Base-by-base conservation (phyloP, 2,797 vertebrate species). In the Microctenopoma stevenorrisi region DNA sequence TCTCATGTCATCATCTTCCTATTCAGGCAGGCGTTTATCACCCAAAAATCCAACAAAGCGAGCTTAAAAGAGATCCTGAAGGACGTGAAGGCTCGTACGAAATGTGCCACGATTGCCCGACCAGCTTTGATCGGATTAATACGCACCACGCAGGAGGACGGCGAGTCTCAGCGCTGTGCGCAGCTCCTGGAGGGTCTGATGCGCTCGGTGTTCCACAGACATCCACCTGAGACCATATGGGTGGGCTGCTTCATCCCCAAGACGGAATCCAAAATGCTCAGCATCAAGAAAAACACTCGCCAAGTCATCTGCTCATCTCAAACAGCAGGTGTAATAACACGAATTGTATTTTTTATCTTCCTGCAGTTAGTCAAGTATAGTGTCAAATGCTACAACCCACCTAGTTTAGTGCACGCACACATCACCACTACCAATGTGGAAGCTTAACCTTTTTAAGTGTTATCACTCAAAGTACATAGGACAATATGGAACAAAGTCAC, bases 41-140 rank as follows among this genome's bases (percentile, higher is more conserved):
- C 56, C 50, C 46, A 60, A 1, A 44, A 11, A 0, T 51, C 69
- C 4, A 92, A 90, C 72, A 46, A 68, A 0, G 13, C 25, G 35
- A 83, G 79, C 55, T 5, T 94, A 4, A 88, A 81, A n/a, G 93
- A 94, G 73, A 94, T 94, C 33, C 26, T 95, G 28, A 94, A 91
- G 68, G 94, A 95, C 51, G 86, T 95, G 1, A 87, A 79, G 64
- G 84, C 82, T 10, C 92, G 94, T 1, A 89, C 89, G 2, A 91
- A 83, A 76, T 85, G 74, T 8, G 79, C 82, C 35, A 42, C 49
- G 3, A 49, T 63, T 18, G 11, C 52, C 16, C 61, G 57, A 0
- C 92, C 93, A 2, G 94, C 93, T 49, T 72, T 95, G 71, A 63
- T 95, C 37, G 94, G 94, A 76, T 90, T 95, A 71, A 72, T 94